Evolutionary conservation across 2,113 vertebrate species (phyloP).

Genomic region (Caloenas nicobarica): DNA sequence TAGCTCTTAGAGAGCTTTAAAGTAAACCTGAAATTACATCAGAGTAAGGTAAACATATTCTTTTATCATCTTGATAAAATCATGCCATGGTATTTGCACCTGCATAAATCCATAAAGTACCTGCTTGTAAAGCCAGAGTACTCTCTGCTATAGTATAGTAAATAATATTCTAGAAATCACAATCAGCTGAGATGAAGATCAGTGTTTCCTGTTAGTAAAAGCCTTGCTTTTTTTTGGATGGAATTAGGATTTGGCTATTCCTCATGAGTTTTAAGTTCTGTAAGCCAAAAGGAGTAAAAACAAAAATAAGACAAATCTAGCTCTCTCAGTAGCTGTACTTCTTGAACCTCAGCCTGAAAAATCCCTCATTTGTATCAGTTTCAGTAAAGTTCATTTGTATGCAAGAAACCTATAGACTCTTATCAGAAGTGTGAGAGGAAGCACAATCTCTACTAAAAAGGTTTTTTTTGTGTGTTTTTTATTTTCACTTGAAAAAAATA

Average conservation of each 20-base stretch:
- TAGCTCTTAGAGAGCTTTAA: neutral
- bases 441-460: neutral
- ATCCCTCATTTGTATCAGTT: neutral
- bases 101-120: neutral
- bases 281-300: neutral
- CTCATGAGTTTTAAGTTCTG: neutral
- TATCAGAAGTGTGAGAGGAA: neutral
- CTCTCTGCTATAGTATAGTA: neutral
- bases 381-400: neutral
- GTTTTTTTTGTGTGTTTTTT: neutral
- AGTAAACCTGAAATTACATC: neutral
- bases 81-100: neutral
- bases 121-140: neutral
- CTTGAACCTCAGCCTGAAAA: neutral
- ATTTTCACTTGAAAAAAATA: neutral
- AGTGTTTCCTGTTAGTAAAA: neutral
- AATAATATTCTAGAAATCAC: neutral
- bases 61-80: conserved; percentile 5
- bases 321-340: neutral
- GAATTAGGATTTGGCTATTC: neutral
- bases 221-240: neutral
- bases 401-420: neutral
- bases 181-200: neutral
- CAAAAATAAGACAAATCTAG: neutral
- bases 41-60: neutral